Conservation (phyloP, 2,113 vertebrate genomes). For the Otis tarda region DNA sequence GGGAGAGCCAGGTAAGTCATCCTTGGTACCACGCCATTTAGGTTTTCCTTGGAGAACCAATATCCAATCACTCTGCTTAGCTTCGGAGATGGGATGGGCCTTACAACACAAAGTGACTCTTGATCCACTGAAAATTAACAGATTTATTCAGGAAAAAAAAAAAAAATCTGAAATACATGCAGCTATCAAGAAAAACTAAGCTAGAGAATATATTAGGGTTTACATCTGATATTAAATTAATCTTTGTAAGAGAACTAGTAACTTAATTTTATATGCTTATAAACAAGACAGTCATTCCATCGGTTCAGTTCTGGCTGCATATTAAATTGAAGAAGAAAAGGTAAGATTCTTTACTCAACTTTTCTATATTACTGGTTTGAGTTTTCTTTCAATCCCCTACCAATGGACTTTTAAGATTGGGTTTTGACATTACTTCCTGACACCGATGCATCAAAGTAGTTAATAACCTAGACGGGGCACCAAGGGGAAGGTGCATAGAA, state of each 20-base stretch:
- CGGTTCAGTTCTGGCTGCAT: background rate
- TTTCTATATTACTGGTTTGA: background rate
- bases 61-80: background rate
- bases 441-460: background rate
- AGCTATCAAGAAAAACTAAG: background rate
- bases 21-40: background rate
- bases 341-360: background rate
- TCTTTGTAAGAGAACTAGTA: background rate
- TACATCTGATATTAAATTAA: background rate
- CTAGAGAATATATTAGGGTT: background rate
- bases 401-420: background rate
- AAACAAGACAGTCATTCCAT: background rate
- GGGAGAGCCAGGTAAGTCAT: background rate
- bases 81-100: background rate
- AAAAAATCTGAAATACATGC: background rate
- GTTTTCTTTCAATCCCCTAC: background rate
- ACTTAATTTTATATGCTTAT: background rate
- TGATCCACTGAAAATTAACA: background rate
- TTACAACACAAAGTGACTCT: background rate
- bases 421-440: background rate
- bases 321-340: background rate
- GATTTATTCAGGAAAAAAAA: background rate
- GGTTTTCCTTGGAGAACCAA: background rate
- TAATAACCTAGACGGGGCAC: background rate
- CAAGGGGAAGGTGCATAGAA: background rate